Conservation (phyloP, 2,797 vertebrate species). For the Coccyzus lansbergi region DNA sequence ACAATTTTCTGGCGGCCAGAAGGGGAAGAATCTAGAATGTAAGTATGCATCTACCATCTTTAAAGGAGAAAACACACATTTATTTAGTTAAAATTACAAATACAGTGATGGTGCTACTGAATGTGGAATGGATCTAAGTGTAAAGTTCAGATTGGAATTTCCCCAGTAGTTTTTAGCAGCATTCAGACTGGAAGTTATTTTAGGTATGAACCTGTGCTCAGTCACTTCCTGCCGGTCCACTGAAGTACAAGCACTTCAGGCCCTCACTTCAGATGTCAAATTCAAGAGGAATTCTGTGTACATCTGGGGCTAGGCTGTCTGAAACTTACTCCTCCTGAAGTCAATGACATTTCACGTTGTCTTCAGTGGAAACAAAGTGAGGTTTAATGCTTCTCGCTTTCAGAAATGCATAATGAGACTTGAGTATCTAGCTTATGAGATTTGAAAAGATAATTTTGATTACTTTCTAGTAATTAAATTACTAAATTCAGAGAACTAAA, state of each 20-base stretch:
- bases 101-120: background rate
- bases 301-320: background rate
- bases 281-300: background rate
- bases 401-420: background rate
- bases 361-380: background rate
- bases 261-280: background rate
- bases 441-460: background rate
- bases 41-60: background rate
- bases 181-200: background rate
- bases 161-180: background rate
- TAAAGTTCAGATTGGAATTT: background rate
- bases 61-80: background rate
- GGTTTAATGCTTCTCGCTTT: background rate
- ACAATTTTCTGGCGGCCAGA: background rate
- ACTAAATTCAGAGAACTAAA: background rate
- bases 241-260: background rate
- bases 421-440: background rate
- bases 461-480: background rate
- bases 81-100: background rate
- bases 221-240: background rate
- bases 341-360: background rate
- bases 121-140: background rate
- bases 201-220: background rate
- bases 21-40: background rate
- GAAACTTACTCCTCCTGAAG: background rate